Evolutionary conservation across 1,140 invertebrate species (phyloP).

Genomic region (Brachionus koreanus): DNA sequence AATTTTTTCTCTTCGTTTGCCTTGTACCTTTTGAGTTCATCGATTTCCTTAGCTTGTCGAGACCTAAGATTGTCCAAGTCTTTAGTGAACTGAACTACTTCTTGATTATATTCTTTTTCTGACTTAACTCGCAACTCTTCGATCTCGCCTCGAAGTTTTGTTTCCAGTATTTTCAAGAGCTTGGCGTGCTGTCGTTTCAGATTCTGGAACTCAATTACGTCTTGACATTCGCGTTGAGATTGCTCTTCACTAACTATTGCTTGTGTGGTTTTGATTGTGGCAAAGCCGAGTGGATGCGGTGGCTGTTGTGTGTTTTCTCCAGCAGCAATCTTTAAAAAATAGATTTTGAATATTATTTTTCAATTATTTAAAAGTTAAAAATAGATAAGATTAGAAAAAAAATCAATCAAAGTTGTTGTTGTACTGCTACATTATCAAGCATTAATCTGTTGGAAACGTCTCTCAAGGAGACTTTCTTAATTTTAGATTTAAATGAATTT

Average conservation of each 20-base stretch:
- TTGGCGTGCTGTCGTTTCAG: slow-evolving; percentile 31
- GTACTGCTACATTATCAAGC: no score
- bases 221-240: slow-evolving; percentile 35
- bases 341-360: not conserved
- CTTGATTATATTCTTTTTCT: slow-evolving; percentile 91
- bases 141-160: slow-evolving; percentile 87
- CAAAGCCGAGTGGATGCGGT: slow-evolving; percentile 21
- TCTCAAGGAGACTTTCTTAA: no score
- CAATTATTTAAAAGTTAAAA: not conserved
- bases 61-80: slow-evolving; percentile 83
- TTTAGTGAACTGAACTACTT: slow-evolving; percentile 81
- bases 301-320: not conserved
- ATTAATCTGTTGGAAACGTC: no score
- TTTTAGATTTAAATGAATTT: no score
- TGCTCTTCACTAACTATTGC: slow-evolving; percentile 44
- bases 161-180: slow-evolving; percentile 67
- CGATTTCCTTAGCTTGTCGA: slow-evolving; percentile 83
- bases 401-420: no score
- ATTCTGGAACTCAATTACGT: slow-evolving; percentile 40
- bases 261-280: slow-evolving; percentile 41
- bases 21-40: slow-evolving; percentile 52
- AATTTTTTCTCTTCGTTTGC: slow-evolving; percentile 79
- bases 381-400: not conserved
- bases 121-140: slow-evolving; percentile 88
- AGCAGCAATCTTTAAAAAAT: not conserved